Percentiles rank a stretch among this genome's conserved stretches.
These are phyloP conservation scores for Furcula furcula DNA, from an alignment of 2,888 invertebrate genomes.

Conservation along the genomic window DNA sequence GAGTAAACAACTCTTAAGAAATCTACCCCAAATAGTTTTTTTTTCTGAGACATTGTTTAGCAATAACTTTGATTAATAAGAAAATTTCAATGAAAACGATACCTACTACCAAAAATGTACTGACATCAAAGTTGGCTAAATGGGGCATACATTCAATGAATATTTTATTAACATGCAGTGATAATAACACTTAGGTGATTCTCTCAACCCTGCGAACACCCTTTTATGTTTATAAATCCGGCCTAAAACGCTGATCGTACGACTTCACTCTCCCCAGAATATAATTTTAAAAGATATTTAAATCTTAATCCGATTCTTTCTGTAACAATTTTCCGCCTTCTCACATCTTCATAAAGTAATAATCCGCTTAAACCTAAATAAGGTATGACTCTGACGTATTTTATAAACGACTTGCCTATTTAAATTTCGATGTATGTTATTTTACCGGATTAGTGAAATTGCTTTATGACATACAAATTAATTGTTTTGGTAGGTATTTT, in stretches of 20 bases:
- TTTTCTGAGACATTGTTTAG: no score
- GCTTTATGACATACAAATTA: no score
- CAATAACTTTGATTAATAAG: no score
- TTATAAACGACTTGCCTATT: constrained; percentile 26
- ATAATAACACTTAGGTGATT: constrained; percentile 51
- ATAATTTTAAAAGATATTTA: constrained; percentile 24
- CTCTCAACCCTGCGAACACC: constrained; percentile 34
- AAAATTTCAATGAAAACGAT: no score
- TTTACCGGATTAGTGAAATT: no score
- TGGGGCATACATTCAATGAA: constrained; percentile 49
- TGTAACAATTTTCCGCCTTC: constrained; percentile 20
- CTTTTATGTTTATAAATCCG: constrained; percentile 47
- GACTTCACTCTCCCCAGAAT: constrained; percentile 22
- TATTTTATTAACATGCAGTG: constrained; percentile 53
- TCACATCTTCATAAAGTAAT: constrained; percentile 14
- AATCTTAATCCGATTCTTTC: constrained; percentile 32
- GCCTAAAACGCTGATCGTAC: constrained; percentile 45
- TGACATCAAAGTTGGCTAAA: no score
- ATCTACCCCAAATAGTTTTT: no score
- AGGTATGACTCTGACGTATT: constrained; percentile 32
- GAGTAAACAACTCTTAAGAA: no score
- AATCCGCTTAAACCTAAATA: constrained; percentile 22
- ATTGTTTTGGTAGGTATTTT: no score
- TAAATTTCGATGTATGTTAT: no score
- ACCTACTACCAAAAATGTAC: no score